Evolutionary conservation across 2,888 invertebrate genomes (phyloP), one percentile per base, ranked within the genome.

Genomic region (Cryptocheilus praepositus): DNA sequence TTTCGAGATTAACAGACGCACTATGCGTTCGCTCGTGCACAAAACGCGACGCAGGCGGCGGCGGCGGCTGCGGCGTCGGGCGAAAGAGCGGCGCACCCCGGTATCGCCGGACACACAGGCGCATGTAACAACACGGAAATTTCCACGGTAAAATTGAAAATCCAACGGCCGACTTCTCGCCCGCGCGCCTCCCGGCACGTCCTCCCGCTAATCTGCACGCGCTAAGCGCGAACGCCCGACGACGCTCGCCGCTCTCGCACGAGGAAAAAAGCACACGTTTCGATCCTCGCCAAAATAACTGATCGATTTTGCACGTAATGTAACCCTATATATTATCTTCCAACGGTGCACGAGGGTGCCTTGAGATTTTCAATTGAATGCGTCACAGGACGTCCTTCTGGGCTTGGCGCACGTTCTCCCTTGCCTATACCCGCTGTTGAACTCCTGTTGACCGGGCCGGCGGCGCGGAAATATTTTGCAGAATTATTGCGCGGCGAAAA

Each of bases 341-440:
- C 70, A 76, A 79, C 81, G 73, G 73, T 74, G 79, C 70, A 79
- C 69, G 76, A 80, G 85, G 85, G 84, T 83, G 83, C 84, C 85
- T 85, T 85, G 85, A 85, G 85, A 85, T 85, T 85, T 85, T 85
- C 83, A 85, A 83, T 85, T 85, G 85, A 85, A 84, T 83, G 84
- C 85, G 83, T 85, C 83, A 83, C 83, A 84, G 84, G 83, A 84
- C 80, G 83, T 83, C 82, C 83, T 82, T 80, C 81, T 81, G 82
- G 81, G 80, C 80, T 81, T 79, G 81, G 81, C 79, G 83, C 81
- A 79, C 81, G 77, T 76, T 80, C 81, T 80, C 80, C 80, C 82
- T 74, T 71, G 73, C 74, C 75, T 76, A 61, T 73, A 63, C 62
- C 67, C 16, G 54, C 62, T 53, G 28, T 64, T 7, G 78, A n/a